Percentiles rank a stretch among this genome's conserved stretches.
phyloP scores from a whole-genome alignment of 2,797 vertebrate genomes.

The Numenius phaeopus region DNA sequence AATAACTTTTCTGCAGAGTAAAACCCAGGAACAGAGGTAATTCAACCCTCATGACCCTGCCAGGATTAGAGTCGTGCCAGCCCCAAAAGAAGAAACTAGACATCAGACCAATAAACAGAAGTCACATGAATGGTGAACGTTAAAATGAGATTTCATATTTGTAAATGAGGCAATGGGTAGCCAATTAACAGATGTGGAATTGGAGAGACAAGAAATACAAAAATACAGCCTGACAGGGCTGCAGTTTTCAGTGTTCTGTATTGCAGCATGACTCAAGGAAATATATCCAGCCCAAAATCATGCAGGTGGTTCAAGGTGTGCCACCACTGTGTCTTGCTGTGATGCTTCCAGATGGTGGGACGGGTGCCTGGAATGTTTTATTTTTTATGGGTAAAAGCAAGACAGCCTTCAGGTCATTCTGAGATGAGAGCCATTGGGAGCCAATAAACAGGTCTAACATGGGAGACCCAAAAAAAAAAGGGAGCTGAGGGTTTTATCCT shows the following conservation, averaged over 20 bases:
- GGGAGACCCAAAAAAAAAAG: not conserved
- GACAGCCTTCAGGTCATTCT: not conserved
- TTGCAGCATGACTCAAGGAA: not conserved
- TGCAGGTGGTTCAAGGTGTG: not conserved
- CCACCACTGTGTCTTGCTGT: fast-evolving
- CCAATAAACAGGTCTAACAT: not conserved
- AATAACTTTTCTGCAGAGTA: not conserved
- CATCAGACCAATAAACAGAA: fast-evolving
- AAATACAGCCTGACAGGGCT: not conserved
- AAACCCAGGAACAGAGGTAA: not conserved
- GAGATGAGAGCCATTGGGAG: not conserved
- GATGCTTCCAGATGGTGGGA: not conserved
- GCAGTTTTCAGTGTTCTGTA: not conserved
- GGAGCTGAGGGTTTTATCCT: not conserved
- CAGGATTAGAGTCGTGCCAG: not conserved
- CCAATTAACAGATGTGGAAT: not conserved
- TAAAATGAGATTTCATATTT: not conserved
- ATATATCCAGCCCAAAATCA: not conserved
- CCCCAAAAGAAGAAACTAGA: not conserved
- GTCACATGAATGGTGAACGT: not conserved
- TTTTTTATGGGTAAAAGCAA: not conserved
- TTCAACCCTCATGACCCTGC: not conserved
- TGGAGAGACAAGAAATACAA: fast-evolving
- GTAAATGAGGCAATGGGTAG: not conserved
- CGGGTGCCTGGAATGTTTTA: not conserved